Percentiles rank a stretch among this genome's conserved stretches.
Conservation (phyloP, 1,140 invertebrate genomes). For the Leptestheria dahalacensis region DNA sequence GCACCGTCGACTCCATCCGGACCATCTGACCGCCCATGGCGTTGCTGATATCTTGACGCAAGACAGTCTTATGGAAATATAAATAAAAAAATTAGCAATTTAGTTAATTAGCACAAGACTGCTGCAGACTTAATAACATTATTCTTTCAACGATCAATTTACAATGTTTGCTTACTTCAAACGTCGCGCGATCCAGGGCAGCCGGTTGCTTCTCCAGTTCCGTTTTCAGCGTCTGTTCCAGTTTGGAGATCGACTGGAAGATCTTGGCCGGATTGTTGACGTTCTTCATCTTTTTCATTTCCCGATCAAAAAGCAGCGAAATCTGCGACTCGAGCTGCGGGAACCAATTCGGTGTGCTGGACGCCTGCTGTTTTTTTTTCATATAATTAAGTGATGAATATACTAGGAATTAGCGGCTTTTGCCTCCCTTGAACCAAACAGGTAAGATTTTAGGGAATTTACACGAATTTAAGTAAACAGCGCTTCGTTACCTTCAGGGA, state of each 20-base stretch:
- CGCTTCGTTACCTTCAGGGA: background rate
- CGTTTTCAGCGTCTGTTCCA: background rate
- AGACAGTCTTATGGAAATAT: too few species aligned
- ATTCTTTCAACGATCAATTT: too few species aligned
- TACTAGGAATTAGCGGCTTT: too few species aligned
- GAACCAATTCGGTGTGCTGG: background rate
- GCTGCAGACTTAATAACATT: too few species aligned
- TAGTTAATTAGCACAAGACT: too few species aligned
- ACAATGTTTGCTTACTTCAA: too few species aligned
- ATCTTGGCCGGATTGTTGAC: background rate
- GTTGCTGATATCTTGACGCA: background rate
- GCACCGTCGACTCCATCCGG: conserved; percentile 50
- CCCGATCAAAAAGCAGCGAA: background rate
- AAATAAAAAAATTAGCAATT: too few species aligned
- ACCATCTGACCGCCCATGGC: conserved; percentile 32
- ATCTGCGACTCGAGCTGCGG: background rate
- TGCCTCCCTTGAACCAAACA: too few species aligned
- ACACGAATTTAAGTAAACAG: too few species aligned
- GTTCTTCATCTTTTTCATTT: background rate
- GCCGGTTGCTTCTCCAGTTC: conserved; percentile 5
- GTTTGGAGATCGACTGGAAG: background rate
- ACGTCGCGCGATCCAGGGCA: background rate
- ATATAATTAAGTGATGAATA: too few species aligned
- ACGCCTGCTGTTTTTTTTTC: background rate
- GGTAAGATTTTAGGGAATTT: too few species aligned